Base-by-base conservation (phyloP, 2,113 vertebrate genomes). In the Phocoena phocoena region DNA sequence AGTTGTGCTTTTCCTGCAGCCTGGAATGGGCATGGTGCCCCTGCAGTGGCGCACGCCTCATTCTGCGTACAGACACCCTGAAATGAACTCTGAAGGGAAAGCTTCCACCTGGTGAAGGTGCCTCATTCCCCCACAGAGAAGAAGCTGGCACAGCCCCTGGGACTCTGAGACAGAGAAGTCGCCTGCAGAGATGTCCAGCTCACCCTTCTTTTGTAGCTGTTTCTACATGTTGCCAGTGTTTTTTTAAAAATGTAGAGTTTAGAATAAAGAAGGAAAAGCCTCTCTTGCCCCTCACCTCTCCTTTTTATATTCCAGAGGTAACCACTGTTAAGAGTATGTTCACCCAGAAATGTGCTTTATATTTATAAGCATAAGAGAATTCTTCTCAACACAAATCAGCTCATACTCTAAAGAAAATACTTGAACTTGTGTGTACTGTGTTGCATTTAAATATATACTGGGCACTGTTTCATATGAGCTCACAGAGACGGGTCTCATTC, bases 41-140 rank as follows among this genome's bases (percentile, higher is more conserved):
- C 21, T 7, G 2, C 21, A 20, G 31, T 7, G 6, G 5, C 17
- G 17, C 0, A 1, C 0, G 11, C 41, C 60, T 74, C 26, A 0
- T 13, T 36, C 41, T 26, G 3, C 13, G 5, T 14, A 20, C 3
- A n/a, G 5, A 21, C 1, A 26, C 18, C 53, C 31, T 11, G 76
- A 53, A 50, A 28, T 18, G 58, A 62, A 8, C 1, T 31, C 5
- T n/a, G 36, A 76, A 33, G 18, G 31, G 60, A 26, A 71, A 20
- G 33, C 21, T 4, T 11, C 31, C 20, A 33, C 3, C 11, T 8
- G 8, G 11, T 50, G 5, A 55, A 17, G 28, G 9, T 26, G 23
- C 18, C 38, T 12, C 23, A 23, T 23, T 2, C 3, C 3, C 38
- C 4, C 4, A 15, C 33, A 23, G 36, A 25, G 17, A 63, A 53